Evolutionary conservation across 2,113 vertebrate genomes (phyloP).

Genomic region (Ibidorhyncha struthersii): DNA sequence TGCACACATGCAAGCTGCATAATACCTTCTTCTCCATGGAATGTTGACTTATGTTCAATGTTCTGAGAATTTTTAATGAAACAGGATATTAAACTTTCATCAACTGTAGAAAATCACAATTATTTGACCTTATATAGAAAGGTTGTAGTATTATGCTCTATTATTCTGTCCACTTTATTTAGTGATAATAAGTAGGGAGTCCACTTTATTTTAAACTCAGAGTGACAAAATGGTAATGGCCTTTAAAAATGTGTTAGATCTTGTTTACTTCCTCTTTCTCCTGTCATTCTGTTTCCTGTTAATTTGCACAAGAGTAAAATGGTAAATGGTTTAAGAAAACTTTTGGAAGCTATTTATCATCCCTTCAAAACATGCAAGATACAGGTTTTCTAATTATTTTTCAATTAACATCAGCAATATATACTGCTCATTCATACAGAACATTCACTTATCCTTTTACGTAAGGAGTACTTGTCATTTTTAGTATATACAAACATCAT

Average conservation of each 20-base stretch:
- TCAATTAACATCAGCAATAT: background rate
- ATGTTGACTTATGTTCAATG: conserved; percentile 80
- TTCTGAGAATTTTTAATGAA: conserved; percentile 82
- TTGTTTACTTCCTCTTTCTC: background rate
- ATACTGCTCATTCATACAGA: background rate
- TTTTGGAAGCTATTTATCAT: background rate
- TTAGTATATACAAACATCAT: background rate
- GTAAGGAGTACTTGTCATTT: background rate
- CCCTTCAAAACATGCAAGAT: background rate
- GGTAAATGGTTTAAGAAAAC: background rate
- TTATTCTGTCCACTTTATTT: conserved; percentile 8
- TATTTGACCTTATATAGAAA: conserved; percentile 72
- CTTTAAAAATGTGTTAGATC: background rate
- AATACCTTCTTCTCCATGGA: conserved; percentile 83
- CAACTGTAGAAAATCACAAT: conserved; percentile 70
- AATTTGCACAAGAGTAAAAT: background rate
- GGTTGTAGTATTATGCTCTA: background rate
- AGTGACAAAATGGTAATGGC: background rate
- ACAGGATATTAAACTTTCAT: conserved; percentile 76
- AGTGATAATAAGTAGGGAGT: background rate
- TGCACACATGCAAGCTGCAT: conserved; percentile 83
- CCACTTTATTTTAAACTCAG: background rate
- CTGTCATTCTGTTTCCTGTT: background rate
- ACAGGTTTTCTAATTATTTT: background rate
- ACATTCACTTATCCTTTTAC: background rate